Conservation (phyloP, 1,140 invertebrate species). For the Hyphantria cunea region DNA sequence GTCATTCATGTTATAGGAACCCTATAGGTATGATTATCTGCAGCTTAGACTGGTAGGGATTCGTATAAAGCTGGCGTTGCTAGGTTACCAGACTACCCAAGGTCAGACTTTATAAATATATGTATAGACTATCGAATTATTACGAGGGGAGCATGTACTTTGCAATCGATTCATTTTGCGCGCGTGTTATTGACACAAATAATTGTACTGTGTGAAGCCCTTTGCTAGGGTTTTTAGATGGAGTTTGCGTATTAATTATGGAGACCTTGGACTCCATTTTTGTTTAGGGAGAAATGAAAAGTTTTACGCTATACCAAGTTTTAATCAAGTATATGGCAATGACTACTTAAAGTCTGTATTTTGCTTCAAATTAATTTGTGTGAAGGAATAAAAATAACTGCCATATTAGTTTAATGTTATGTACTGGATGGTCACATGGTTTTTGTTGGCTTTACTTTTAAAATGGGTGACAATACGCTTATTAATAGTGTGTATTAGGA, state of each 20-base stretch:
- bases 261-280: not conserved
- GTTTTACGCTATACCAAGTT: not conserved
- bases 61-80: constrained; percentile 65
- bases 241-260: constrained; percentile 22
- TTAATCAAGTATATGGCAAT: no score
- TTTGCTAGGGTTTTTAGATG: constrained; percentile 7
- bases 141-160: constrained; percentile 32
- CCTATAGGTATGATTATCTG: constrained; percentile 71
- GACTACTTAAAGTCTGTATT: no score
- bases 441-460: no score
- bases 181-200: constrained; percentile 32
- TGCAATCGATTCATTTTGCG: constrained; percentile 32
- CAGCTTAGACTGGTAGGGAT: constrained; percentile 71
- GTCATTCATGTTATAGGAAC: constrained; percentile 49
- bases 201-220: constrained; percentile 27
- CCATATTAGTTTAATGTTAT: no score
- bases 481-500: not conserved
- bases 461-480: not conserved
- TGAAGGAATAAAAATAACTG: no score
- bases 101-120: constrained; percentile 68
- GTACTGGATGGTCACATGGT: no score
- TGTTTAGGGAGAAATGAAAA: not conserved
- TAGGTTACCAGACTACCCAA: constrained; percentile 75
- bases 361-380: no score
- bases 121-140: constrained; percentile 43